Evolutionary conservation across 1,140 invertebrate species (phyloP), one percentile per base, ranked within the genome.

Genomic region (Trichonephila clavata): DNA sequence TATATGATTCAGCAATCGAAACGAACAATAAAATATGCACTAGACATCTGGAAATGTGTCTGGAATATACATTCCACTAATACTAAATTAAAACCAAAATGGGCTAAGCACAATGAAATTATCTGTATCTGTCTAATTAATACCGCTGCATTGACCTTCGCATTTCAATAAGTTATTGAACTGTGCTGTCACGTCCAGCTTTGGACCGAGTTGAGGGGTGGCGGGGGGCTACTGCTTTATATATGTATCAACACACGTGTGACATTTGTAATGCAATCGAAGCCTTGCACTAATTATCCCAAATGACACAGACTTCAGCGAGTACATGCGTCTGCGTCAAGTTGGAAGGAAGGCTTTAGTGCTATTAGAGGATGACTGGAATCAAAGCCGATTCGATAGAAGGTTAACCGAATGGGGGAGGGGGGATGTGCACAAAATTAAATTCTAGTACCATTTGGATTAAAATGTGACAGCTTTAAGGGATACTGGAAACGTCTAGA

Each of bases 261-360:
- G 81, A 83, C 81, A 83, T 83, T 83, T 83, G 81, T 83, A 83
- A 83, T 83, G 81, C 81, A 83, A 83, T 83, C 81, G 39, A 83
- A 59, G 81, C 68, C 81, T 83, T 83, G 39, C 50, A 50, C 81
- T 83, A 83, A 83, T 83, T 83, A 83, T 59, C 81, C 81, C 50
- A 83, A 83, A 83, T 83, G 81, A 83, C 43, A n/a, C 50, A 57
- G 81, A 27, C 68, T 77, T 77, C 24, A 27, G 27, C 16, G 68
- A 77, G 27, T 83, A 50, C 81, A 83, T n/a, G 81, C 81, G 50
- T 59, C 39, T 83, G 43, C 27, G 68, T 77, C 68, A 77, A 77
- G 68, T 77, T 32, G 24, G 24, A 27, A 77, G 68, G 16, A 77
- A 39, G 27, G 68, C 68, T 77, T 77, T 77, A 32, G 24, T 77